Evolutionary conservation across 2,797 vertebrate genomes (phyloP).

Genomic region (Prunella strophiata): DNA sequence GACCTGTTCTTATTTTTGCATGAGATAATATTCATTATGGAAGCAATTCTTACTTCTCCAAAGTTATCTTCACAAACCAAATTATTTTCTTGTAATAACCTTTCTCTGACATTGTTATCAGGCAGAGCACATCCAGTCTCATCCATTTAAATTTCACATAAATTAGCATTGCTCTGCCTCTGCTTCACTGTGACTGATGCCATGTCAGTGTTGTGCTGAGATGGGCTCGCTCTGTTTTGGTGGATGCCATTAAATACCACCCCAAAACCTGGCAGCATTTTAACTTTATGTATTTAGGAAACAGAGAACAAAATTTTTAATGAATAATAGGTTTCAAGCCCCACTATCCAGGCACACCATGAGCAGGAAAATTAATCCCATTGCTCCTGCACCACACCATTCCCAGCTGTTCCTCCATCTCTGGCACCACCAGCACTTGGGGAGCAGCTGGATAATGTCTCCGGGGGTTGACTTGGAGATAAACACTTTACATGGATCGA

Average conservation of each 20-base stretch:
- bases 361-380: background rate
- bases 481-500: background rate
- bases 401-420: background rate
- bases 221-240: background rate
- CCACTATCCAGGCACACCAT: accelerated
- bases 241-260: background rate
- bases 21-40: background rate
- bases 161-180: background rate
- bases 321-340: background rate
- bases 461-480: background rate
- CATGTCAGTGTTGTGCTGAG: accelerated
- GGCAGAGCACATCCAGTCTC: background rate
- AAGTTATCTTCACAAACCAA: conserved; percentile 2
- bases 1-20: background rate
- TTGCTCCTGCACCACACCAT: background rate
- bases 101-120: conserved; percentile 48
- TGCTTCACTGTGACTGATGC: background rate
- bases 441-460: background rate
- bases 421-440: background rate
- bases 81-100: background rate
- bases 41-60: background rate
- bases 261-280: background rate
- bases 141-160: background rate
- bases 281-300: background rate
- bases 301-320: background rate